These are phyloP conservation scores for Xanthorhoe designata DNA, from an alignment of 2,888 invertebrate species.

Conservation along the genomic window DNA sequence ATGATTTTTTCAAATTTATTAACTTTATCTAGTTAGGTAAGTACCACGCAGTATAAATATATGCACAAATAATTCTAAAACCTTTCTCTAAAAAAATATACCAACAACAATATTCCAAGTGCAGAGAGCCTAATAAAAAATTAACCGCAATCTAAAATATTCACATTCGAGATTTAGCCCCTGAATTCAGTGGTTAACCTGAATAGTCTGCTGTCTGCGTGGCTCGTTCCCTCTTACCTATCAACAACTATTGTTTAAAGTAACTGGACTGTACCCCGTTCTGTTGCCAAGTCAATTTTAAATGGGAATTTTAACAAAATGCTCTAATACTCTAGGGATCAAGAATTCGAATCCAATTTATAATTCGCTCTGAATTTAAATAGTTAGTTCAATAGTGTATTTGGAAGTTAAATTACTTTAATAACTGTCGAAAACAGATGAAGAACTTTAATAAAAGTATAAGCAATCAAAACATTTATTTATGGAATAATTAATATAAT, in stretches of 20 bases:
- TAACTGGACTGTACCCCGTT: conserved; percentile 14
- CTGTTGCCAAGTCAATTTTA: conserved; percentile 14
- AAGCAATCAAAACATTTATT: background rate
- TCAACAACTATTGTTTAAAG: conserved; percentile 53
- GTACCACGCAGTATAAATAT: too few relatives aligned
- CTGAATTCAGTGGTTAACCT: conserved; percentile 62
- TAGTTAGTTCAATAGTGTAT: conserved; percentile 3
- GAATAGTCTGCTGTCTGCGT: conserved; percentile 61
- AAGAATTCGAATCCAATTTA: conserved; percentile 15
- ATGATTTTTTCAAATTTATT: too few relatives aligned
- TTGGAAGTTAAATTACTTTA: conserved; percentile 16
- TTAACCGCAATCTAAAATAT: conserved; percentile 2
- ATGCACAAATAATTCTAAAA: too few relatives aligned
- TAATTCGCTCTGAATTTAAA: conserved; percentile 5
- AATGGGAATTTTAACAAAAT: conserved; percentile 17
- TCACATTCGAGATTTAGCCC: conserved; percentile 7
- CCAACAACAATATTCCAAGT: background rate
- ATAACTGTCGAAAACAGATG: conserved; percentile 9
- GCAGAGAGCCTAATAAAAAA: background rate
- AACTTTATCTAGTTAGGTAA: too few relatives aligned
- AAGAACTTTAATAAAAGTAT: background rate
- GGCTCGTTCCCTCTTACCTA: conserved; percentile 41
- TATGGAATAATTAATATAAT: background rate
- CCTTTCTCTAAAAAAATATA: too few relatives aligned
- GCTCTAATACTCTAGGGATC: conserved; percentile 5